Percentiles rank a stretch among this genome's conserved stretches.
Conservation (phyloP, 2,888 invertebrate genomes). For the Folsomia candida region DNA sequence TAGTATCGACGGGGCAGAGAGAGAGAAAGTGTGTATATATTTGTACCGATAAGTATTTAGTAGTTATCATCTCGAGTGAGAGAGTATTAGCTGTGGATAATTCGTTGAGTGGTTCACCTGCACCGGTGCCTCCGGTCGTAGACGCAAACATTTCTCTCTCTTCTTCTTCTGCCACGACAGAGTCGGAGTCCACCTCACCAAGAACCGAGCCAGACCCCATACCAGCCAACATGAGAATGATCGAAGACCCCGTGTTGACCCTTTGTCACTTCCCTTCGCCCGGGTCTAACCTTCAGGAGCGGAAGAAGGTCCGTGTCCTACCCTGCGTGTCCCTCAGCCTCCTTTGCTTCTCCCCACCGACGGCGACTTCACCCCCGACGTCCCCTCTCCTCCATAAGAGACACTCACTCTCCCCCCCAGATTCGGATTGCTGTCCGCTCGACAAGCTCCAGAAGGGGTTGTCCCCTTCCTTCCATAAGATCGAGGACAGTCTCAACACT, state of each 20-base stretch:
- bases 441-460: slow-evolving; percentile 49
- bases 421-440: neutral
- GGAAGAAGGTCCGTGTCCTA: slow-evolving; percentile 50
- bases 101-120: slow-evolving; percentile 45
- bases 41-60: no score
- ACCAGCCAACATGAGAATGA: slow-evolving; percentile 51
- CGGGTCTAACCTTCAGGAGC: slow-evolving; percentile 50
- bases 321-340: slow-evolving; percentile 51
- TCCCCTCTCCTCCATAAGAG: slow-evolving; percentile 30
- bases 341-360: slow-evolving; percentile 50
- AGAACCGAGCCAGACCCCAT: slow-evolving; percentile 46
- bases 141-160: slow-evolving; percentile 38
- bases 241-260: slow-evolving; percentile 52
- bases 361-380: slow-evolving; percentile 48
- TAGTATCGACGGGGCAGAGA: no score
- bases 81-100: slow-evolving; percentile 50
- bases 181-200: slow-evolving; percentile 48
- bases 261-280: slow-evolving; percentile 51
- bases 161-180: slow-evolving; percentile 49
- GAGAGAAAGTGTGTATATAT: no score
- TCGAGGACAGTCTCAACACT: slow-evolving; percentile 86
- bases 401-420: slow-evolving; percentile 26
- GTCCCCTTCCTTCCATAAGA: slow-evolving; percentile 56
- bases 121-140: slow-evolving; percentile 51
- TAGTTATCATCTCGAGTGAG: no score